phyloP scores from a whole-genome alignment of 2,113 vertebrate genomes.

The Columbina picui region DNA sequence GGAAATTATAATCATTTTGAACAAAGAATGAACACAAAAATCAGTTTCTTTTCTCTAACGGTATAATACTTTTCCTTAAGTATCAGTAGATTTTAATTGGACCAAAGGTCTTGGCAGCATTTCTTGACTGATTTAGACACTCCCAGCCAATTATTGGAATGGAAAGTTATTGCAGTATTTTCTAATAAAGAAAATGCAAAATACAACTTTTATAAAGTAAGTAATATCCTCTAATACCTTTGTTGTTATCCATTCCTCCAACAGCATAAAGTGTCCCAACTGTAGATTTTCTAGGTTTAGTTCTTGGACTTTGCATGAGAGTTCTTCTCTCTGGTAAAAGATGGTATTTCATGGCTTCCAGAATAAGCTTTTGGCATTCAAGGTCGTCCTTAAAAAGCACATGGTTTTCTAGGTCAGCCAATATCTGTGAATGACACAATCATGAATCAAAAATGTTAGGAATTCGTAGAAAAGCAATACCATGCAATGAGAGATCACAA shows the following conservation, averaged over 20 bases:
- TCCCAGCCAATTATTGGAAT: accelerated
- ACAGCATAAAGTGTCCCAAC: conserved; percentile 83
- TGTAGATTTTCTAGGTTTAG: conserved; percentile 84
- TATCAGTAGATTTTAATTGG: not conserved
- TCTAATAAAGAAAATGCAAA: not conserved
- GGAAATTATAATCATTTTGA: not conserved
- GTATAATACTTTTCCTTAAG: not conserved
- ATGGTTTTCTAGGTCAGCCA: conserved; percentile 85
- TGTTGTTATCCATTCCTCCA: conserved; percentile 86
- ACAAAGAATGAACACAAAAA: not conserved
- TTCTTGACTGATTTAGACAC: not conserved
- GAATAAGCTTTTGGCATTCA: conserved; percentile 84
- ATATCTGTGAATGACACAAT: conserved; percentile 74
- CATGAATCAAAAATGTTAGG: not conserved
- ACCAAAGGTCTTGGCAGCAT: not conserved
- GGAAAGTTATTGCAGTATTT: not conserved
- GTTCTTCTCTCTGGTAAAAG: conserved; percentile 84
- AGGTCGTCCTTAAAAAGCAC: conserved; percentile 83
- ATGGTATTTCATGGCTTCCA: conserved; percentile 87
- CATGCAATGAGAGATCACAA: not conserved
- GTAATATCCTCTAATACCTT: conserved; percentile 72
- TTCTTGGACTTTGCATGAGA: conserved; percentile 84
- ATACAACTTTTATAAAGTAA: not conserved
- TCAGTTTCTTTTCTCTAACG: not conserved
- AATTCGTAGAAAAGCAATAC: not conserved